These are phyloP conservation scores for Sepioteuthis lessoniana DNA, from an alignment of 2,888 invertebrate genomes.

Conservation along the genomic window DNA sequence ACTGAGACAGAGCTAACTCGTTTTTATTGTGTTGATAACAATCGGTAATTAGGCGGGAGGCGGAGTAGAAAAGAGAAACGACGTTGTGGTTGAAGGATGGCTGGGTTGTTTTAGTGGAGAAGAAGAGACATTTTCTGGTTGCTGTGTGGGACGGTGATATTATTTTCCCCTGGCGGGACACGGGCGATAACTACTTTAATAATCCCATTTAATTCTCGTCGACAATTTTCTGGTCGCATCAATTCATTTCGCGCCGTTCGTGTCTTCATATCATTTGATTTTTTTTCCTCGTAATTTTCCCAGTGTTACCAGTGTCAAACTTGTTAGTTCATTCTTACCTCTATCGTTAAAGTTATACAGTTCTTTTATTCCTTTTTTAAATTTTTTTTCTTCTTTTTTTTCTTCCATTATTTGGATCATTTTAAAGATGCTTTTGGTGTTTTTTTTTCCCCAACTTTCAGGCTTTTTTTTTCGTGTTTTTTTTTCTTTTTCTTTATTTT, in stretches of 20 bases:
- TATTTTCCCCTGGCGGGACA: conserved; percentile 15
- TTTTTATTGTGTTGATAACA: conserved; percentile 17
- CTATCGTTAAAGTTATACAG: not conserved
- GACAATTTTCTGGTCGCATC: conserved; percentile 33
- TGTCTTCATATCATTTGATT: not conserved
- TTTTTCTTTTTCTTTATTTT: not conserved
- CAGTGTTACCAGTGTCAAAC: not conserved
- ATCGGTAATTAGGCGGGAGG: not conserved
- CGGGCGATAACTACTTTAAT: conserved; percentile 14
- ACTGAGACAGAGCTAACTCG: not conserved
- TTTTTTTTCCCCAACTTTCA: not conserved
- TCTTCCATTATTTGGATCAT: not conserved
- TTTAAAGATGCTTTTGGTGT: not conserved
- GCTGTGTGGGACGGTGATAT: not conserved
- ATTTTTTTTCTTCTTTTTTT: not conserved
- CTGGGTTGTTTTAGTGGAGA: not conserved
- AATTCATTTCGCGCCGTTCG: not conserved
- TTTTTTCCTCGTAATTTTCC: not conserved
- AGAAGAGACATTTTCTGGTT: not conserved
- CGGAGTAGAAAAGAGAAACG: not conserved
- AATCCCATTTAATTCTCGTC: conserved; percentile 20
- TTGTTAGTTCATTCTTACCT: not conserved
- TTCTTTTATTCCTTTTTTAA: not conserved
- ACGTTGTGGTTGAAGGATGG: not conserved
- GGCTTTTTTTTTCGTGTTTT: not conserved